Evolutionary conservation across 1,140 invertebrate species (phyloP), one percentile per base, ranked within the genome.

Genomic region (Wasmannia auropunctata): DNA sequence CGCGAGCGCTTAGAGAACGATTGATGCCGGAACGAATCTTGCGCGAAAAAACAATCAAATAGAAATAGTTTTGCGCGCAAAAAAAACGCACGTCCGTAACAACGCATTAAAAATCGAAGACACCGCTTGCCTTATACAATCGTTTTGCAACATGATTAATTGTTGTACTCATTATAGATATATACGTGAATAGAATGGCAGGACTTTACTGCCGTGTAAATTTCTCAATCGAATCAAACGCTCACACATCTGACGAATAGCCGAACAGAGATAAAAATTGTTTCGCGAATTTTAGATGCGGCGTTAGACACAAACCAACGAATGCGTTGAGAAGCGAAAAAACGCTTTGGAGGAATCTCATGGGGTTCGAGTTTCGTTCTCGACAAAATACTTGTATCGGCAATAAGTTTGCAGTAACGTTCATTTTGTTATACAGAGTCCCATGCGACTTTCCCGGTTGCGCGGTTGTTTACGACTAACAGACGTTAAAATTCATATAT

Each of bases 1-100:
- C 77, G 77, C 46, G 34, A 80, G 22, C 63, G 22, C 34, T 69
- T 51, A 34, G 63, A 51, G 19, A 54, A 69, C 46, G 31, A 54
- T 16, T 46, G 43, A 80, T 69, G 22, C 46, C 46, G 77, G 77
- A 80, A 80, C 46, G 43, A 49, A n/a, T n/a, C n/a, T n/a, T n/a
- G n/a, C n/a, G n/a, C n/a, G n/a, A n/a, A n/a, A n/a, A n/a, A n/a
- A n/a, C n/a, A n/a, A n/a, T n/a, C n/a, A 31, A 80, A 37, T 54
- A 54, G 46, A 80, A 54, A 79, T n/a, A 67, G 8, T 14, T n/a
- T 79, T 25, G n/a, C n/a, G 7, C 31, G 31, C 14, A n/a, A 37
- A 67, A 34, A 65, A 63, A 34, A 10, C 5, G 34, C 10, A 0
- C 34, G 11, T 54, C 31, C 76, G n/a, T 51, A 69, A 54, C 49